Evolutionary conservation across 1,140 invertebrate species (phyloP), one percentile per base, ranked within the genome.

Genomic region (Pygmarrhopalites habei): DNA sequence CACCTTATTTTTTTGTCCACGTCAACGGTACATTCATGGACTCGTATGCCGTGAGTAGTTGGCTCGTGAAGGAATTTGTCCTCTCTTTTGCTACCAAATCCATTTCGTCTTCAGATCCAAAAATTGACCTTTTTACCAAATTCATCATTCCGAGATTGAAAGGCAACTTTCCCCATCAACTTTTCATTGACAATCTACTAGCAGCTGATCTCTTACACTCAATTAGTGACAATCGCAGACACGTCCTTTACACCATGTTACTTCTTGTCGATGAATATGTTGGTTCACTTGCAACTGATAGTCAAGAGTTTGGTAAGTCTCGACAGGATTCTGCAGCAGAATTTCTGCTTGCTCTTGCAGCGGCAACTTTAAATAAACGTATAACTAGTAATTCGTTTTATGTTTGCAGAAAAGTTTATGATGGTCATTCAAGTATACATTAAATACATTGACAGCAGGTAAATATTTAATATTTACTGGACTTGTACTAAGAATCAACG

Each of bases 71-170:
- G 7, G 29, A 55, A 32, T 55, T 55, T 55, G 14, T 55, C 4
- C 5, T 55, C 7, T 10, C 23, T 12, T 55, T 28, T 55, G 26
- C 46, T 7, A 15, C 51, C 26, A 21, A 10, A 29, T 28, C 51
- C 7, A 15, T 49, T 49, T 12, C 23, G 10, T 7, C 7, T 7
- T 10, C 7, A 12, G 46, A 49, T 23, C 46, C 46, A 19, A 7
- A 19, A 19, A 23, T 7, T 12, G 17, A 15, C 5, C 14, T 55
- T 10, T 29, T 55, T 55, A 28, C 29, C 25, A 23, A 55, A 28
- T 29, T 55, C 15, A 26, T 55, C 5, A 55, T 55, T 55, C 51
- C 51, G 23, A 55, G 29, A 28, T 55, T 55, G 29, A 5, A 29
- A 32, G 7, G 10, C 5, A 32, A 55, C 29, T 55, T 55, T 32